Percentiles rank a stretch among this genome's conserved stretches.
phyloP scores from a whole-genome alignment of 2,888 invertebrate species.

The Mystacides longicornis region DNA sequence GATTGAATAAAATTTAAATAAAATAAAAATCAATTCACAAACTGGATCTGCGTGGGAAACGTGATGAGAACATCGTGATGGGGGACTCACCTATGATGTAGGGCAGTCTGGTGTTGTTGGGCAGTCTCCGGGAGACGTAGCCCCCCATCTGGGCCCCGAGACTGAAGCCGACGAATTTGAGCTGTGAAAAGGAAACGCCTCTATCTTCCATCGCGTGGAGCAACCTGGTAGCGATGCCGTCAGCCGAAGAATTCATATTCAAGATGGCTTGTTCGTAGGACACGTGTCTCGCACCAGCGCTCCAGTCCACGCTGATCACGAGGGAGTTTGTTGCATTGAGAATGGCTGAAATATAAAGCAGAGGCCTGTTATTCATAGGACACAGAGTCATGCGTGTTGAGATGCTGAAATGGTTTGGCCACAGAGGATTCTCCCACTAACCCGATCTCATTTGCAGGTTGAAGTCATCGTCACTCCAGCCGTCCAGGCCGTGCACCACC shows the following conservation, averaged over 20 bases:
- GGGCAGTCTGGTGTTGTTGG: background rate
- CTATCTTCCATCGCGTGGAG: background rate
- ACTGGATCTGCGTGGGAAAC: too few relatives aligned
- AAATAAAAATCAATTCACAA: too few relatives aligned
- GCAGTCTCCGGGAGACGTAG: background rate
- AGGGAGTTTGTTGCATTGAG: background rate
- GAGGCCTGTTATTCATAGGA: too few relatives aligned
- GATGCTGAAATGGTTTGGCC: too few relatives aligned
- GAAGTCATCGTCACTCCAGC: background rate
- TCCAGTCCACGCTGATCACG: background rate
- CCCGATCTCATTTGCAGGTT: background rate
- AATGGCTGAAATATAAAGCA: constrained; percentile 1
- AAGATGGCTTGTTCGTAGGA: background rate
- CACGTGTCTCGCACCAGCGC: background rate
- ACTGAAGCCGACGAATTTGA: background rate
- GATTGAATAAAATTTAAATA: too few relatives aligned
- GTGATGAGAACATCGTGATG: too few relatives aligned
- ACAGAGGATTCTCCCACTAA: too few relatives aligned
- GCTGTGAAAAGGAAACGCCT: background rate
- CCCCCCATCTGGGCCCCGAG: constrained; percentile 2
- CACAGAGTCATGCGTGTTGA: too few relatives aligned
- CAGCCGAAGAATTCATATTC: background rate
- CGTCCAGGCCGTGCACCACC: background rate
- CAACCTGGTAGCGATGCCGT: background rate
- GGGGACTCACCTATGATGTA: constrained; percentile 1